Evolutionary conservation across 1,140 invertebrate species (phyloP).

Genomic region (Trissolcus basalis): DNA sequence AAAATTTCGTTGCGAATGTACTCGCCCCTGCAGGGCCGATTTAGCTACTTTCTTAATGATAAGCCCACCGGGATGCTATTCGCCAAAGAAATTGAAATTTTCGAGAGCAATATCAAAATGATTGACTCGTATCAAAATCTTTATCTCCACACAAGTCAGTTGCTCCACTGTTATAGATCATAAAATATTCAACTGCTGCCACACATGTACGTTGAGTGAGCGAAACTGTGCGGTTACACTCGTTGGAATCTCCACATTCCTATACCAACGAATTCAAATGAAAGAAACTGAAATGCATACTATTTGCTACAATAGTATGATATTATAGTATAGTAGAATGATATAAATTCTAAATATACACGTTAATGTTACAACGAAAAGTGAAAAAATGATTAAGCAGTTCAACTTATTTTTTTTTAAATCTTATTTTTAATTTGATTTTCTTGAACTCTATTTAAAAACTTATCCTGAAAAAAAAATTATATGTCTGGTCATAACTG

Average conservation of each 20-base stretch:
- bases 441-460: no score
- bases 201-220: not conserved
- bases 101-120: not conserved
- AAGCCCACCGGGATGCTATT: conserved; percentile 12
- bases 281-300: not conserved
- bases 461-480: no score
- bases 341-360: no score
- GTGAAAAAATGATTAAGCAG: no score
- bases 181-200: not conserved
- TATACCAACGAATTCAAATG: not conserved
- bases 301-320: no score
- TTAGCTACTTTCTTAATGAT: conserved; percentile 23
- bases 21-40: conserved; percentile 8
- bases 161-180: not conserved
- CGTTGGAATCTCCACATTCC: conserved; percentile 31
- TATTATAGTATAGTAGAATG: no score
- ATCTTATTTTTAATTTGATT: no score
- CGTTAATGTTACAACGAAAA: no score
- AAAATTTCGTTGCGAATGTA: conserved; percentile 32
- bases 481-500: no score
- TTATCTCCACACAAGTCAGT: not conserved
- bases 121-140: no score
- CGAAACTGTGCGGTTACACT: conserved; percentile 33
- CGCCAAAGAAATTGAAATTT: conserved; percentile 22
- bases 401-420: no score